These are phyloP conservation scores for Solenopsis invicta DNA, from an alignment of 1,140 invertebrate genomes.

Conservation along the genomic window DNA sequence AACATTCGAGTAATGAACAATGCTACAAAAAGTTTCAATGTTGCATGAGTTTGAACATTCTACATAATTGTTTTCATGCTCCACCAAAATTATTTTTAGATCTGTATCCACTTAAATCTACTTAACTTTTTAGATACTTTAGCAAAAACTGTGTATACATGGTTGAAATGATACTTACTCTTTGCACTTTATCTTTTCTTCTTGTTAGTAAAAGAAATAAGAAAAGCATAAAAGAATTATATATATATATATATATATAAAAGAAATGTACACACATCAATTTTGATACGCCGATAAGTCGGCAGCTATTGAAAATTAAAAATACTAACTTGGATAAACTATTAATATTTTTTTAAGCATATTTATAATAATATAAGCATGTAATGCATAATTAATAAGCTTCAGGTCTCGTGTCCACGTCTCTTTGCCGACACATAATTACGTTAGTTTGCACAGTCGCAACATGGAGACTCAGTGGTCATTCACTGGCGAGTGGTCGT, in stretches of 20 bases:
- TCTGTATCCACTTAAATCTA: too few relatives aligned
- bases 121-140: too few relatives aligned
- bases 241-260: background rate
- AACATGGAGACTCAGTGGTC: slow-evolving; percentile 35
- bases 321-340: background rate
- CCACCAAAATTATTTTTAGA: too few relatives aligned
- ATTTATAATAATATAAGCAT: background rate
- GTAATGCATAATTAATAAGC: slow-evolving; percentile 45
- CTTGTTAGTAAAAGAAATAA: background rate
- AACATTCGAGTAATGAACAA: too few relatives aligned
- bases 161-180: background rate
- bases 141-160: too few relatives aligned
- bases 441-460: slow-evolving; percentile 44
- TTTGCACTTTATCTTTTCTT: background rate
- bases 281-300: background rate
- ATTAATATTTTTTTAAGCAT: background rate
- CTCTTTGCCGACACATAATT: slow-evolving; percentile 46
- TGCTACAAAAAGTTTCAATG: too few relatives aligned
- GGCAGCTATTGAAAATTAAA: background rate
- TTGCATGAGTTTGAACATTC: too few relatives aligned
- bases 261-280: background rate
- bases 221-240: background rate
- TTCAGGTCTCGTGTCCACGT: background rate
- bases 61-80: too few relatives aligned
- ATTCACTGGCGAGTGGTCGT: slow-evolving; percentile 55